Base-by-base conservation (phyloP, 2,113 vertebrate species). In the Trichomycterus rosablanca region DNA sequence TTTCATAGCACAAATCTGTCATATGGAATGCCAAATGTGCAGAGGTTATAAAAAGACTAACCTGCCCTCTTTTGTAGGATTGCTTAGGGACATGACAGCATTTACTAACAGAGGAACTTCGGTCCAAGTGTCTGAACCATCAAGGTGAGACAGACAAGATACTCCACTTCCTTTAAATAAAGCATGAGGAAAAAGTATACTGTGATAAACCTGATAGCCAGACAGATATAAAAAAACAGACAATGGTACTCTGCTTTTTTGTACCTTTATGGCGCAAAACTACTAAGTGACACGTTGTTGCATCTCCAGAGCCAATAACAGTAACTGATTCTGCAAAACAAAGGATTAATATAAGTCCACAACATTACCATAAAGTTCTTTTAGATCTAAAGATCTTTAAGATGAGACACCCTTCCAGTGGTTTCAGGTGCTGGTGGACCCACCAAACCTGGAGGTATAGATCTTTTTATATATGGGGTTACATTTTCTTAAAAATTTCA, bases 211-310 rank as follows among this genome's bases (percentile, higher is more conserved):
- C 16, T 6, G 23, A 58, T 8, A 28, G 9, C 5, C 43, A 23
- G 14, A 11, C 16, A 28, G 22, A 55, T 3, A 45, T 12, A 3
- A 62, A 18, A 9, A n/a, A 44, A 22, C 16, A 15, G 5, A n/a
- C 8, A 15, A 14, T 32, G 3, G 2, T 10, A 3, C 3, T 24
- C 2, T 12, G 18, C 7, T 44, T 44, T 2, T 1, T 1, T 3
- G 66, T 90, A 98, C 96, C 96, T 79, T 94, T 95, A 80, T 98
- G 93, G 74, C 92, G 89, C 55, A 98, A 84, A 53, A 93, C 88
- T 56, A 98, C 88, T 71, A 98, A 81, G 82, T 98, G 96, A 78
- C 96, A 98, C 55, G 96, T 98, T 15, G 96, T 98, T 52, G 96
- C 94, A 78, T 98, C 96, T 19, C 91, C 95, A 42, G 95, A 97